Conservation (phyloP, 2,113 vertebrate genomes). For the Megalops atlanticus region DNA sequence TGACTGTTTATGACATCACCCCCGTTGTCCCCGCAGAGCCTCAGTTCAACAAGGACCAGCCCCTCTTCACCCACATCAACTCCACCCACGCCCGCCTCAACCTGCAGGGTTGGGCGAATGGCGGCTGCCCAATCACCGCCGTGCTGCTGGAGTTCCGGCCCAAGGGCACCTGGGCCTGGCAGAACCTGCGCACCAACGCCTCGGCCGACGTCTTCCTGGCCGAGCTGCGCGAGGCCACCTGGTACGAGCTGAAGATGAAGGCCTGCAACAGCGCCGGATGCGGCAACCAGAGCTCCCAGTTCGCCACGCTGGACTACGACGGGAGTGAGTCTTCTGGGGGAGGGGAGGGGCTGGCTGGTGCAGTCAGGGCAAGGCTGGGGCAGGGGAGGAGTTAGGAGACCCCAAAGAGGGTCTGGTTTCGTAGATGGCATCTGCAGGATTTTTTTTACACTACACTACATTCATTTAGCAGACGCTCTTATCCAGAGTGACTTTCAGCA, state of each 20-base stretch:
- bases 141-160: constrained; percentile 91
- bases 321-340: constrained; percentile 82
- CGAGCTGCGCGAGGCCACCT: constrained; percentile 92
- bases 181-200: constrained; percentile 86
- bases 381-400: not conserved
- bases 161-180: constrained; percentile 93
- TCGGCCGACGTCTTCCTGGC: constrained; percentile 90
- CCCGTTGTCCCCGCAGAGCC: constrained; percentile 74
- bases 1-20: not conserved
- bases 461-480: too few species aligned
- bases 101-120: constrained; percentile 95
- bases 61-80: constrained; percentile 96
- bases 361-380: not conserved
- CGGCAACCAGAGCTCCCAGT: constrained; percentile 91
- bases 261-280: constrained; percentile 98
- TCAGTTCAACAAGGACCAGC: constrained; percentile 96
- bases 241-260: constrained; percentile 98
- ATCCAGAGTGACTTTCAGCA: too few species aligned
- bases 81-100: constrained; percentile 93
- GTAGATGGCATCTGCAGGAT: too few species aligned
- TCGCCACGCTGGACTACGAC: constrained; percentile 93
- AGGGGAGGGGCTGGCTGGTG: not conserved
- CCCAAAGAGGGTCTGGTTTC: not conserved
- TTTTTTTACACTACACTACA: too few species aligned
- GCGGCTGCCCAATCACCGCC: constrained; percentile 91